phyloP scores from a whole-genome alignment of 2,888 invertebrate species.

The Allacma fusca region DNA sequence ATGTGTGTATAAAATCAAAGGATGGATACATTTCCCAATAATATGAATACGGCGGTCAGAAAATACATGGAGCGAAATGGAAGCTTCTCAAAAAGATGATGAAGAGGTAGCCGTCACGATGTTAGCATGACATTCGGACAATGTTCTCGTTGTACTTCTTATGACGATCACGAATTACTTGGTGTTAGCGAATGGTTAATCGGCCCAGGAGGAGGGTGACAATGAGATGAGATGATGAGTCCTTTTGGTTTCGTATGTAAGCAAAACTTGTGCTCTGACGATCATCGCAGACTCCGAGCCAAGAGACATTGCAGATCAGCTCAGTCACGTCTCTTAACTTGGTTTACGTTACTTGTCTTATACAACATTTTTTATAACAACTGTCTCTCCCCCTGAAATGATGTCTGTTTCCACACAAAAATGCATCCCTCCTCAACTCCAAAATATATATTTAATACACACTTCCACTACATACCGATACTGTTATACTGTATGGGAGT shows the following conservation, averaged over 20 bases:
- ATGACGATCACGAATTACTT: slow-evolving; percentile 21
- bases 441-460: no score
- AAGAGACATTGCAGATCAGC: background rate
- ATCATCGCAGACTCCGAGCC: background rate
- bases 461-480: no score
- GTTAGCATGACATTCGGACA: slow-evolving; percentile 31
- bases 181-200: slow-evolving; percentile 35
- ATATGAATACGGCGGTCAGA: background rate
- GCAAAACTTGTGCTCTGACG: background rate
- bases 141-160: slow-evolving; percentile 33
- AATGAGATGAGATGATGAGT: slow-evolving; percentile 37
- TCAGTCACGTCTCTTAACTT: background rate
- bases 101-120: slow-evolving; percentile 38
- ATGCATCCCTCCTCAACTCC: no score
- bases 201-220: slow-evolving; percentile 38
- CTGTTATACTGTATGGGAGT: no score
- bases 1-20: background rate
- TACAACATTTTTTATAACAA: background rate
- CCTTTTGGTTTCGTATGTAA: slow-evolving; percentile 19
- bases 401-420: no score
- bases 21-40: background rate
- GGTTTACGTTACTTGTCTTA: background rate
- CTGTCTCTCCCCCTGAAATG: background rate
- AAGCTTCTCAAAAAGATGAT: slow-evolving; percentile 17
- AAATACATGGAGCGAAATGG: background rate